phyloP scores from a whole-genome alignment of 2,797 vertebrate genomes.

The Clarias laeviceps region DNA sequence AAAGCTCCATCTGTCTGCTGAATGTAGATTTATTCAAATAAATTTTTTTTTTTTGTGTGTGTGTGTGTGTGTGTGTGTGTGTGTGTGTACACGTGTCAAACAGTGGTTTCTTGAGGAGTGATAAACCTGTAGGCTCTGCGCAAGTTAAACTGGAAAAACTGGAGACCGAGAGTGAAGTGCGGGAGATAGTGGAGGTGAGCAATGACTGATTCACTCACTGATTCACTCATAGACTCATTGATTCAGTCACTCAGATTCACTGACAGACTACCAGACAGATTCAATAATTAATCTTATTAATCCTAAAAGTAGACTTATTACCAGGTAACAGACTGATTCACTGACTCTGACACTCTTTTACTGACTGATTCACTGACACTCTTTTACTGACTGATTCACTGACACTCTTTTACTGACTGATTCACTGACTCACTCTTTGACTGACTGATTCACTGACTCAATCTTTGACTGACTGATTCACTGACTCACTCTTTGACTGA shows the following conservation, averaged over 20 bases:
- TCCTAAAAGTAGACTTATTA: too few relatives aligned
- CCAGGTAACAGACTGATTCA: background rate
- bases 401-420: background rate
- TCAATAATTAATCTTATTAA: background rate
- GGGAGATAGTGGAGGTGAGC: conserved; percentile 86
- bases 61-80: background rate
- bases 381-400: background rate
- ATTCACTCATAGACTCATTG: background rate
- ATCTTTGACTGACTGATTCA: background rate
- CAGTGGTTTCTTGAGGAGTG: conserved; percentile 87
- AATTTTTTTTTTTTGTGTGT: background rate
- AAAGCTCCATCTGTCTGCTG: background rate
- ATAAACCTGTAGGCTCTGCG: conserved; percentile 90
- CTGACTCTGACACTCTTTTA: background rate
- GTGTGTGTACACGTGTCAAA: background rate
- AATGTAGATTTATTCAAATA: background rate
- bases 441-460: background rate
- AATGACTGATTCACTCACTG: background rate
- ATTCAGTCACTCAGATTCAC: background rate
- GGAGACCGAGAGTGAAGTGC: conserved; percentile 90
- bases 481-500: background rate
- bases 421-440: too few relatives aligned
- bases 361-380: background rate
- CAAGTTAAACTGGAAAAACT: conserved; percentile 91
- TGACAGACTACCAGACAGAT: background rate